Evolutionary conservation across 1,140 invertebrate species (phyloP).

Genomic region (Eumaeus atala): DNA sequence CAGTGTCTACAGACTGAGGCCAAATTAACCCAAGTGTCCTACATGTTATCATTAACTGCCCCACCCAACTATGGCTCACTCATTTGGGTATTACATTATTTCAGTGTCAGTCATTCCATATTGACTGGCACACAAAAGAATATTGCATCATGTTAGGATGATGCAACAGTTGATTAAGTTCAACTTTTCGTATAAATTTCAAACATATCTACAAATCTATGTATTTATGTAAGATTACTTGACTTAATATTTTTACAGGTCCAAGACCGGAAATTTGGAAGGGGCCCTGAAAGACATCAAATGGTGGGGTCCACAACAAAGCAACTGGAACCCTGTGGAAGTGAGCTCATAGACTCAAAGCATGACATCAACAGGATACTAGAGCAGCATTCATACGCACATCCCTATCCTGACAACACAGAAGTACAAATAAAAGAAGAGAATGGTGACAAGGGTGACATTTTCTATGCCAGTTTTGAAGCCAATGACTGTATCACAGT

Average conservation of each 20-base stretch:
- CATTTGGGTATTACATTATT: too few relatives aligned
- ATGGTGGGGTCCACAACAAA: slow-evolving; percentile 88
- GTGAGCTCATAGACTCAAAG: slow-evolving; percentile 62
- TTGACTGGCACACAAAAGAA: too few relatives aligned
- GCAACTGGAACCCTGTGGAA: slow-evolving; percentile 85
- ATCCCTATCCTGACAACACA: slow-evolving; percentile 64
- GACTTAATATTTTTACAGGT: slow-evolving; percentile 36
- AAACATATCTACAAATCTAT: too few relatives aligned
- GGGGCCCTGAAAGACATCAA: slow-evolving; percentile 65
- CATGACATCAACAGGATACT: slow-evolving; percentile 71
- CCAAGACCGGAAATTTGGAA: slow-evolving; percentile 48
- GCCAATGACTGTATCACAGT: slow-evolving; percentile 82
- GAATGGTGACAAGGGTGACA: slow-evolving; percentile 71
- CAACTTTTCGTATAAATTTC: too few relatives aligned
- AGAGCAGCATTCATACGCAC: slow-evolving; percentile 68
- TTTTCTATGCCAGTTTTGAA: slow-evolving; percentile 82
- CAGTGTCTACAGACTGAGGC: too few relatives aligned
- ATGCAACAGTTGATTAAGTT: too few relatives aligned
- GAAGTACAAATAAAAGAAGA: slow-evolving; percentile 56
- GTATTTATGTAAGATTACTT: slow-evolving; percentile 6
- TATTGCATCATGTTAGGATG: too few relatives aligned
- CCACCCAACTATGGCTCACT: too few relatives aligned
- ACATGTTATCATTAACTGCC: too few relatives aligned
- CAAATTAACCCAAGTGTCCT: too few relatives aligned
- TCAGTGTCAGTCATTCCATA: too few relatives aligned